Conservation (phyloP, 2,113 vertebrate genomes). For the Ursus arctos region DNA sequence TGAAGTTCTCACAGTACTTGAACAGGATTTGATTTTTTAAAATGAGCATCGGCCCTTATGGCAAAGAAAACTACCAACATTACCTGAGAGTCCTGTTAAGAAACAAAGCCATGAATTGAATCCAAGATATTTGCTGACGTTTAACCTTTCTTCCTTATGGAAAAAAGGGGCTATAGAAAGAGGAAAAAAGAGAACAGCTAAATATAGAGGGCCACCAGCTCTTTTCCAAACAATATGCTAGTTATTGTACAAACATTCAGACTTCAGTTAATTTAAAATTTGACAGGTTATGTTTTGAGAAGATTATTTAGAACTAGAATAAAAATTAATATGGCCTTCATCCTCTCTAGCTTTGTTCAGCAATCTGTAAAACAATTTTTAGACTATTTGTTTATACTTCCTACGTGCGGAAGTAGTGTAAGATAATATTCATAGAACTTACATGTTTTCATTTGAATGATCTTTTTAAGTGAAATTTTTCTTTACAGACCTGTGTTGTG, state of each 20-base stretch:
- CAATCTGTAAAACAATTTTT: background rate
- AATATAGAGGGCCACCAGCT: background rate
- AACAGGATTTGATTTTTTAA: conserved; percentile 38
- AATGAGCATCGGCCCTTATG: conserved; percentile 9
- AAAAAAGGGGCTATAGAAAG: background rate
- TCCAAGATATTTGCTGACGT: conserved; percentile 43
- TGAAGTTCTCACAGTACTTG: conserved; percentile 49
- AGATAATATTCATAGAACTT: conserved; percentile 35
- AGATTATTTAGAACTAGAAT: conserved; percentile 56
- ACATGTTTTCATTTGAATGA: conserved; percentile 60
- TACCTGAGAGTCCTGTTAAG: conserved; percentile 20
- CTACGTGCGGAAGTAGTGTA: conserved; percentile 21
- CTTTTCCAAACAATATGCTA: conserved; percentile 31
- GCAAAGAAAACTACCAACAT: conserved; percentile 9
- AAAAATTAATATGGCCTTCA: background rate
- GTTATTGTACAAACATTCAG: background rate
- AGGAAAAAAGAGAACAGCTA: background rate
- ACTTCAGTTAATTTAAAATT: conserved; percentile 59
- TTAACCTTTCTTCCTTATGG: conserved; percentile 54
- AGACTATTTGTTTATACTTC: conserved; percentile 32
- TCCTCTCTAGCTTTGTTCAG: conserved; percentile 60
- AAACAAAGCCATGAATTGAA: conserved; percentile 36
- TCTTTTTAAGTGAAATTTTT: conserved; percentile 63
- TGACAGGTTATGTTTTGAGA: conserved; percentile 44
- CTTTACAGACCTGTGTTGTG: conserved; percentile 69